These are phyloP conservation scores for Calonectris borealis DNA, from an alignment of 2,113 vertebrate species.

Conservation along the genomic window DNA sequence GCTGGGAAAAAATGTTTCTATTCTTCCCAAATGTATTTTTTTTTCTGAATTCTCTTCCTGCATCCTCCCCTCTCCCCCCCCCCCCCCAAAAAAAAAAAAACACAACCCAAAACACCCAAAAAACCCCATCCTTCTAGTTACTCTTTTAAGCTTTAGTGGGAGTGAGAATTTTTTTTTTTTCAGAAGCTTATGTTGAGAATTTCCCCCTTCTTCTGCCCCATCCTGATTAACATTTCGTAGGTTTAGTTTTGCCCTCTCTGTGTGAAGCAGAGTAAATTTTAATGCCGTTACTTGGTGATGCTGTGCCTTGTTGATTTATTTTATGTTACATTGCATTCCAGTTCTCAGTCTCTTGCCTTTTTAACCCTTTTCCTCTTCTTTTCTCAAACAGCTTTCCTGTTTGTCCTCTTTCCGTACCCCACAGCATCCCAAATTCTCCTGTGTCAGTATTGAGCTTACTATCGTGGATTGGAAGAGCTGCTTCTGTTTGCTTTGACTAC, in stretches of 20 bases:
- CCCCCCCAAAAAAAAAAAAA: background rate
- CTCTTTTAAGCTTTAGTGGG: background rate
- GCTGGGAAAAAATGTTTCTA: background rate
- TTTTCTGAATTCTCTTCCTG: background rate
- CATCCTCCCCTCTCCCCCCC: no score
- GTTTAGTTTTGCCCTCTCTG: background rate
- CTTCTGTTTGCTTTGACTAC: background rate
- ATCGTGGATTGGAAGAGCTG: background rate
- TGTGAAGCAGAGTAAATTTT: background rate
- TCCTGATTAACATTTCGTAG: background rate
- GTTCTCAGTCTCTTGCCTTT: background rate
- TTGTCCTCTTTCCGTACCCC: background rate
- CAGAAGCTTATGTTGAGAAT: background rate
- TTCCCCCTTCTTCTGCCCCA: background rate
- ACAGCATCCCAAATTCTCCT: conserved; percentile 4
- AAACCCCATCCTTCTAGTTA: background rate
- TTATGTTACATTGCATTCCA: background rate
- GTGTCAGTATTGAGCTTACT: background rate
- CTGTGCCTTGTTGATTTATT: background rate
- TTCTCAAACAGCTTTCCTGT: background rate
- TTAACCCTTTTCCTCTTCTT: background rate
- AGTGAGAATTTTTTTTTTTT: background rate
- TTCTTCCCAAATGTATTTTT: conserved; percentile 22
- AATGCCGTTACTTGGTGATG: background rate
- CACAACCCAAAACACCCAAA: no score